These are phyloP conservation scores for Corythoichthys intestinalis DNA, from an alignment of 2,113 vertebrate species.

Conservation along the genomic window DNA sequence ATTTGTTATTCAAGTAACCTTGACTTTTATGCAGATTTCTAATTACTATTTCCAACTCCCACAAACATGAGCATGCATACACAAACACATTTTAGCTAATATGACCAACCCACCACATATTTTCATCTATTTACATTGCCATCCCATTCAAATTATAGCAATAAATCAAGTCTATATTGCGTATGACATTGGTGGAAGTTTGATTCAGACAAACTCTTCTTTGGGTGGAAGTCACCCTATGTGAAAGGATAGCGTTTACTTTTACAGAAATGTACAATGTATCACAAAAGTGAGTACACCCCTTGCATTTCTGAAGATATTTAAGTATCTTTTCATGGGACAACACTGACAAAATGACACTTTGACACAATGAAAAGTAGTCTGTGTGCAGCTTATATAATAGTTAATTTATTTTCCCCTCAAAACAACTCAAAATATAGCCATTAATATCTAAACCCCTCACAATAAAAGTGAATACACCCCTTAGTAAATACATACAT, in stretches of 20 bases:
- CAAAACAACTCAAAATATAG: too few relatives aligned
- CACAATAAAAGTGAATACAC: too few relatives aligned
- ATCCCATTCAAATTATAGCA: background rate
- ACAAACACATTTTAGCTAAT: constrained; percentile 16
- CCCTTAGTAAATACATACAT: too few relatives aligned
- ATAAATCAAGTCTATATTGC: constrained; percentile 48
- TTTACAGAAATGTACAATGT: background rate
- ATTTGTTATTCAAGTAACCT: background rate
- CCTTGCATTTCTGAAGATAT: too few relatives aligned
- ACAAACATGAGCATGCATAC: constrained; percentile 11
- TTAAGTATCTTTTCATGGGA: too few relatives aligned
- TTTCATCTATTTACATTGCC: constrained; percentile 22
- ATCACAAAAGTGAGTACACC: too few relatives aligned
- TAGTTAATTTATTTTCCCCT: too few relatives aligned
- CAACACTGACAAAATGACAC: too few relatives aligned
- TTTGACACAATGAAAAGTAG: too few relatives aligned
- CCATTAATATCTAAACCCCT: too few relatives aligned
- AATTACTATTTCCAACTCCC: background rate
- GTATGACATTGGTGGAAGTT: constrained; percentile 46
- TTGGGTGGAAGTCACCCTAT: background rate
- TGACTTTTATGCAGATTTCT: background rate
- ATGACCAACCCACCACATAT: background rate
- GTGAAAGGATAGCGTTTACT: background rate
- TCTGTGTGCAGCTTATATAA: too few relatives aligned
- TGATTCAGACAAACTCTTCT: constrained; percentile 11